Base-by-base conservation (phyloP, 2,113 vertebrate species). In the Triplophysa tibetana region DNA sequence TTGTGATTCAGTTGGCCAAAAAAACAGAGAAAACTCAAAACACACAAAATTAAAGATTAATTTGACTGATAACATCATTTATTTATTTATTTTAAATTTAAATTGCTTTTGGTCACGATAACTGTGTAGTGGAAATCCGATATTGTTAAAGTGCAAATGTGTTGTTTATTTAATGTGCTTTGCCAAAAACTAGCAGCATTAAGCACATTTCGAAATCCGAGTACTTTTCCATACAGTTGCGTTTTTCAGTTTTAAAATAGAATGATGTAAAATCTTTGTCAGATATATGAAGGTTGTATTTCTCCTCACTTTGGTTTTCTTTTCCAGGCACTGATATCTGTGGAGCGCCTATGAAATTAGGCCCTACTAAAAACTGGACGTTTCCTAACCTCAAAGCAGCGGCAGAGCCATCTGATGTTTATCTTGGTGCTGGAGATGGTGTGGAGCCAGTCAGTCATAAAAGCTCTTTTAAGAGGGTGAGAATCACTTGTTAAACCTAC, bases 381-480 rank as follows among this genome's bases (percentile, higher is more conserved):
- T 85, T 85, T 19, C 83, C 83, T 69, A 85, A 77, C 77, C 72
- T 82, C 61, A 82, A 85, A 85, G 83, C 66, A 79, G 77, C 80
- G 26, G 65, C 72, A 33, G 83, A 85, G 43, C 21, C 72, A 17
- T 68, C 83, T 41, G 83, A 85, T 70, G 80, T 82, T 80, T 84
- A 82, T 82, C 80, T 85, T 41, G 76, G 60, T 26, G 52, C 70
- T 26, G 76, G 80, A 50, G 76, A 85, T n/a, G 62, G 38, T 41
- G 69, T 82, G 48, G 83, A 85, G 65, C 62, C 80, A 61, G 77
- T 80, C 61, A 79, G 50, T 68, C 80, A 85, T 67, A 85, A 80
- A 62, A 85, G 72, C 64, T 81, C 80, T 23, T 85, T 85, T 73
- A 82, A 78, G 67, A 82, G 83, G 80, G 83, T 85, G 61, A 85